Evolutionary conservation across 1,140 invertebrate genomes (phyloP).

Genomic region (Vollenhovia emeryi): DNA sequence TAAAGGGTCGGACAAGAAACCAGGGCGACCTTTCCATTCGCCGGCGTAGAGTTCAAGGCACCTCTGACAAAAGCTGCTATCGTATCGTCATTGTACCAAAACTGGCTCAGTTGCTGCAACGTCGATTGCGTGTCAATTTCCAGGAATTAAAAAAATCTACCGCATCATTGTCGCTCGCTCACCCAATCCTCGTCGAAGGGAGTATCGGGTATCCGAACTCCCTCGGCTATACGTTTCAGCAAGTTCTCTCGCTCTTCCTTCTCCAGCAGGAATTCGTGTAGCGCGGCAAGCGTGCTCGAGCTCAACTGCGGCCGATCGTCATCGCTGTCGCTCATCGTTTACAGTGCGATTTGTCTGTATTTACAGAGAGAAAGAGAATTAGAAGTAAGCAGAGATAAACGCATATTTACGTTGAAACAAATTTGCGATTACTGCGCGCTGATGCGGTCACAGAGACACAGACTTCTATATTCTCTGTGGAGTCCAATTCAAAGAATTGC

Average conservation of each 20-base stretch:
- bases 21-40: constrained; percentile 90
- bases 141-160: constrained; percentile 44
- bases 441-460: no score
- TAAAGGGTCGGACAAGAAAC: constrained; percentile 96
- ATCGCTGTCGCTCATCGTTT: constrained; percentile 81
- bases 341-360: background rate
- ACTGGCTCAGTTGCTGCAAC: constrained; percentile 97
- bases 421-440: no score
- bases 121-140: constrained; percentile 11
- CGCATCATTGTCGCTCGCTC: constrained; percentile 70
- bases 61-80: constrained; percentile 89
- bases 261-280: constrained; percentile 94
- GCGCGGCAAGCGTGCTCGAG: constrained; percentile 90
- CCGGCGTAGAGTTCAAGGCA: constrained; percentile 85
- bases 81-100: constrained; percentile 96
- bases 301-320: constrained; percentile 90
- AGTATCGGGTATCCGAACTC: constrained; percentile 82
- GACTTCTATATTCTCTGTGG: no score
- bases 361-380: no score
- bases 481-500: no score
- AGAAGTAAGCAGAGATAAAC: no score
- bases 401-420: no score
- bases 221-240: constrained; percentile 83
- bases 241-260: constrained; percentile 87
- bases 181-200: constrained; percentile 95